Conservation (phyloP, 2,888 invertebrate genomes). For the Acleris cristana region DNA sequence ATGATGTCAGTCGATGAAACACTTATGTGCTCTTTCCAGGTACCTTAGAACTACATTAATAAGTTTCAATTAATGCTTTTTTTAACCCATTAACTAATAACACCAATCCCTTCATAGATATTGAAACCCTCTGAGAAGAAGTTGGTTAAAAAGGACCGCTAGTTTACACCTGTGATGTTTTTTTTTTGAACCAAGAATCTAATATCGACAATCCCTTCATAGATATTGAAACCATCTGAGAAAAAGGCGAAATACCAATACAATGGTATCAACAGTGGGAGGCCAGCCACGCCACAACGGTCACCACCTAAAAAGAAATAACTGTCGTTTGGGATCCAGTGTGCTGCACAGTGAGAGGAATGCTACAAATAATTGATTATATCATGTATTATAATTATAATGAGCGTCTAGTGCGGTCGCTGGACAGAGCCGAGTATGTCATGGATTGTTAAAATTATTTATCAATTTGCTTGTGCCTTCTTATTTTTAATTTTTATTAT, state of each 20-base stretch:
- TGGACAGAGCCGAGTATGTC: slow-evolving; percentile 75
- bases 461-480: slow-evolving; percentile 82
- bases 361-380: slow-evolving; percentile 82
- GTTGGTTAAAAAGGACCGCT: slow-evolving; percentile 36
- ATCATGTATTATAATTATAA: slow-evolving; percentile 77
- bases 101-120: slow-evolving; percentile 87
- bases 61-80: slow-evolving; percentile 24
- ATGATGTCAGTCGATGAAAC: slow-evolving; percentile 99
- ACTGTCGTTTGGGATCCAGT: slow-evolving; percentile 80
- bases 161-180: slow-evolving; percentile 32
- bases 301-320: slow-evolving; percentile 90
- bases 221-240: slow-evolving; percentile 99
- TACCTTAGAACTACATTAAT: slow-evolving; percentile 56
- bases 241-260: slow-evolving; percentile 99
- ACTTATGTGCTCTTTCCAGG: slow-evolving; percentile 99
- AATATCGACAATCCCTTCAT: slow-evolving; percentile 48
- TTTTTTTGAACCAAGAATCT: slow-evolving; percentile 33
- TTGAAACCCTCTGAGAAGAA: slow-evolving; percentile 98
- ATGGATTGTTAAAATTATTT: slow-evolving; percentile 75
- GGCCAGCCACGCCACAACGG: slow-evolving; percentile 93
- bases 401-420: slow-evolving; percentile 69
- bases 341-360: slow-evolving; percentile 81
- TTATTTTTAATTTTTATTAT: slow-evolving; percentile 77
- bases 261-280: slow-evolving; percentile 92
- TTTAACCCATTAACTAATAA: slow-evolving; percentile 24